These are phyloP conservation scores for Phylloscopus collybita DNA, from an alignment of 2,797 vertebrate species.

Conservation along the genomic window DNA sequence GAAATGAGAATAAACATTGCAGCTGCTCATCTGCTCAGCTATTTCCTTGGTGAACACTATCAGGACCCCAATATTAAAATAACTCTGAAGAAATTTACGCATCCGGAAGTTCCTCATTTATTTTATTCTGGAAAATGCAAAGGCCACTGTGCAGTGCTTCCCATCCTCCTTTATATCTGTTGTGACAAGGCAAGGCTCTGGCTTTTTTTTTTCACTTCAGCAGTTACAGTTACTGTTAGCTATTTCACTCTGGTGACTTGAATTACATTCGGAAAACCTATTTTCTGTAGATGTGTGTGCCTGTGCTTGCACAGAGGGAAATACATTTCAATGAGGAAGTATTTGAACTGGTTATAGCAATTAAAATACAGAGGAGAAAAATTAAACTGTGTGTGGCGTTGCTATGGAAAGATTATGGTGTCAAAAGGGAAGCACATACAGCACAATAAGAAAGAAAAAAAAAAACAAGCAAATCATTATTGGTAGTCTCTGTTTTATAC, in stretches of 20 bases:
- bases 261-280: constrained; percentile 24
- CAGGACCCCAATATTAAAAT: background rate
- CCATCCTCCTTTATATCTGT: background rate
- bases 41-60: background rate
- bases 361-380: constrained; percentile 49
- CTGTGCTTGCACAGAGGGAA: constrained; percentile 7
- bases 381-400: constrained; percentile 7
- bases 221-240: background rate
- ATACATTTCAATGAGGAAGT: constrained; percentile 36
- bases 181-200: background rate
- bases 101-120: background rate
- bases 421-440: constrained; percentile 44
- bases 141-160: background rate
- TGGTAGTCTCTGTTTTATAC: background rate
- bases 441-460: background rate
- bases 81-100: background rate
- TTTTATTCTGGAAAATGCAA: background rate
- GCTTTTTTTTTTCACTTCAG: background rate
- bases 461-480: background rate
- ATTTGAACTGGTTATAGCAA: constrained; percentile 34
- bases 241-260: constrained; percentile 8
- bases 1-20: background rate
- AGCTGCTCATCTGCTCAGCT: background rate
- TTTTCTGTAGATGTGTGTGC: background rate
- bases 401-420: background rate